Evolutionary conservation across 2,888 invertebrate species (phyloP).

Genomic region (Sceliomorpha sp.): DNA sequence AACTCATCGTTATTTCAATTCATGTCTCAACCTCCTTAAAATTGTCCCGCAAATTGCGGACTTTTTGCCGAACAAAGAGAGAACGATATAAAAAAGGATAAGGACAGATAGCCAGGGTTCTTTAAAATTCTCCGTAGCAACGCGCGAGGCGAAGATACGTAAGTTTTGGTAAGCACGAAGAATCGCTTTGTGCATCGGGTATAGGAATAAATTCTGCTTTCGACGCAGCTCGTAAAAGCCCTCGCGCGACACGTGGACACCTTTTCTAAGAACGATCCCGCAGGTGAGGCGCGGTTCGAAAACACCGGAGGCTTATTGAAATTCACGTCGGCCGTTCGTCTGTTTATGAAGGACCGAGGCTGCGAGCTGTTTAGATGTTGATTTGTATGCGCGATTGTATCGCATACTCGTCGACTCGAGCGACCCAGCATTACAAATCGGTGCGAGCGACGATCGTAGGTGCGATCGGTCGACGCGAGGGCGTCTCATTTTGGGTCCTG

Average conservation of each 20-base stretch:
- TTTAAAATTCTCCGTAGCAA: constrained; percentile 32
- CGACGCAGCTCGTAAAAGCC: constrained; percentile 18
- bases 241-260: constrained; percentile 39
- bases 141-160: constrained; percentile 20
- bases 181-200: constrained; percentile 26
- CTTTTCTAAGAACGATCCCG: constrained; percentile 40
- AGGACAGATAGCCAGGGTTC: constrained; percentile 9
- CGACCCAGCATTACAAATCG: constrained; percentile 23
- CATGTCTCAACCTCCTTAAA: constrained; percentile 46
- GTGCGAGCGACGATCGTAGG: not conserved
- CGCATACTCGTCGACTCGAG: constrained; percentile 21
- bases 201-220: constrained; percentile 12
- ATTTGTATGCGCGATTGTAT: constrained; percentile 48
- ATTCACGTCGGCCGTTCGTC: constrained; percentile 38
- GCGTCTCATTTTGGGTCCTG: constrained; percentile 7
- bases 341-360: constrained; percentile 47
- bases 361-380: constrained; percentile 33
- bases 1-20: too few species aligned
- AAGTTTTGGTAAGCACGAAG: constrained; percentile 41
- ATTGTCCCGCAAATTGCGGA: too few species aligned
- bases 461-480: constrained; percentile 2
- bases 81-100: constrained; percentile 24
- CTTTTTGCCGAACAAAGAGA: constrained; percentile 13
- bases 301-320: constrained; percentile 38
- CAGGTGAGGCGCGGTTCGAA: constrained; percentile 28